phyloP scores from a whole-genome alignment of 2,113 vertebrate species.

The Zosterops lateralis region DNA sequence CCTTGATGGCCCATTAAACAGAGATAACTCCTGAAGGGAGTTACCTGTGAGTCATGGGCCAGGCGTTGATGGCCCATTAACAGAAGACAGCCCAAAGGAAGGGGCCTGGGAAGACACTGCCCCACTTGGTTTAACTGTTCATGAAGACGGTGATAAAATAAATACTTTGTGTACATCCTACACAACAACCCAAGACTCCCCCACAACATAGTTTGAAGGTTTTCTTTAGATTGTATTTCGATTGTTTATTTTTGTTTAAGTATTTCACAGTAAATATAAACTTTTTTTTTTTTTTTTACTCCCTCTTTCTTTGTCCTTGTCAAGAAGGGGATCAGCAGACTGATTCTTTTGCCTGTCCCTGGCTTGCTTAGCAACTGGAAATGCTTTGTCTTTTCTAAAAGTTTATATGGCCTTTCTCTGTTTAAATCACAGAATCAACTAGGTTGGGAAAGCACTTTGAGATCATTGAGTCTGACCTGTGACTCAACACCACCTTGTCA shows the following conservation, averaged over 20 bases:
- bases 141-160: too few species aligned
- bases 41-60: too few species aligned
- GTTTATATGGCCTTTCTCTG: not conserved
- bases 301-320: not conserved
- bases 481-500: not conserved
- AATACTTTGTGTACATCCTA: too few species aligned
- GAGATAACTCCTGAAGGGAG: too few species aligned
- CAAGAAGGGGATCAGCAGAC: not conserved
- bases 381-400: not conserved
- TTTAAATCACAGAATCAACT: not conserved
- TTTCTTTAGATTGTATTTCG: not conserved
- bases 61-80: too few species aligned
- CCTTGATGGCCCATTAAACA: too few species aligned
- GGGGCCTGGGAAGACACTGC: too few species aligned
- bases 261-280: not conserved
- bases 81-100: too few species aligned
- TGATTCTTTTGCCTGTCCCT: not conserved
- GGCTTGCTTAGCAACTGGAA: not conserved
- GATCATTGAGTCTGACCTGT: not conserved
- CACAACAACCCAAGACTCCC: too few species aligned
- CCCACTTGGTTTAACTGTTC: too few species aligned
- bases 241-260: not conserved
- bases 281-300: not conserved
- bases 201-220: accelerated
- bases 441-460: not conserved